phyloP scores from a whole-genome alignment of 2,113 vertebrate species.

The Pterocles orientalis region DNA sequence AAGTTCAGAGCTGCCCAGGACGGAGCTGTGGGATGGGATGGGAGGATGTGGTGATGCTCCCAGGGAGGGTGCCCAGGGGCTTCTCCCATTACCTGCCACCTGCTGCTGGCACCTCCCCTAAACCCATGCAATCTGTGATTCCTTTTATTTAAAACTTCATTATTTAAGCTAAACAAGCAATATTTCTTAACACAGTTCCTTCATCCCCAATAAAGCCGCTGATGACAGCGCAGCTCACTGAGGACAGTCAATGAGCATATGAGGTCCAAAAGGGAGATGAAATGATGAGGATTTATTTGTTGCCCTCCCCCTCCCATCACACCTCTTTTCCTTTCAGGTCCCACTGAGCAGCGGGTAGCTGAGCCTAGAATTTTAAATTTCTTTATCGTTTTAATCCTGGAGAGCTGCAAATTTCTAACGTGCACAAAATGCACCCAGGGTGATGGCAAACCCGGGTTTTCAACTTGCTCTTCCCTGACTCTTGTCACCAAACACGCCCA shows the following conservation, averaged over 20 bases:
- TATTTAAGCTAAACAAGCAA: no score
- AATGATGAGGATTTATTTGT: neutral
- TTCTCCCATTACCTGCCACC: neutral
- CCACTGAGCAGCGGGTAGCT: neutral
- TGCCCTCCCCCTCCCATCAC: neutral
- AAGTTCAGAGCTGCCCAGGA: neutral
- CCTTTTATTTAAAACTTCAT: no score
- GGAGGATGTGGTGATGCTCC: rapidly evolving
- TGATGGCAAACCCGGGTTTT: neutral
- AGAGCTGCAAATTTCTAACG: neutral
- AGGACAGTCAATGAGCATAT: neutral
- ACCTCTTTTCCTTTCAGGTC: neutral
- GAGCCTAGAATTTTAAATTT: neutral
- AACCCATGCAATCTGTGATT: neutral
- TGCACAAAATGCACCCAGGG: no score
- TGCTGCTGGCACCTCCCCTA: neutral
- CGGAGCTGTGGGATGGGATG: neutral
- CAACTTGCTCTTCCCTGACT: neutral
- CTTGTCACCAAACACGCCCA: neutral
- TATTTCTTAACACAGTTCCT: neutral
- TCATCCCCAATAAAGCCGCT: neutral
- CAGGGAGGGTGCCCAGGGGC: neutral
- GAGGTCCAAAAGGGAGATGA: neutral
- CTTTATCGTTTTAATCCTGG: neutral
- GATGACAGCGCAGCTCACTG: neutral